Evolutionary conservation across 2,888 invertebrate genomes (phyloP).

Genomic region (Caenorhabditis sp.): DNA sequence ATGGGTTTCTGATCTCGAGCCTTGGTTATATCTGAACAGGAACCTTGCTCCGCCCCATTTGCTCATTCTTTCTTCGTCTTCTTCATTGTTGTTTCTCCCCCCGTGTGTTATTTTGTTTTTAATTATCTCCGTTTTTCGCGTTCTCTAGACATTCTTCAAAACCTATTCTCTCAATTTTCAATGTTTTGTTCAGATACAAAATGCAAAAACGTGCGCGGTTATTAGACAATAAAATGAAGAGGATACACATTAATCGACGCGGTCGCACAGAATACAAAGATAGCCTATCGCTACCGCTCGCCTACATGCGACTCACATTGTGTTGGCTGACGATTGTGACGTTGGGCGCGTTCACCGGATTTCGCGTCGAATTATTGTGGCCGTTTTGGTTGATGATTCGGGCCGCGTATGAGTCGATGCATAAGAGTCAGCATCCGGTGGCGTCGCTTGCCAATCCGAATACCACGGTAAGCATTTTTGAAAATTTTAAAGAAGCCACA

Average conservation of each 20-base stretch:
- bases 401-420: conserved; percentile 94
- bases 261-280: conserved; percentile 23
- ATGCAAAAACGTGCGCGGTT: conserved; percentile 27
- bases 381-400: conserved; percentile 95
- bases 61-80: not conserved
- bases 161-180: not conserved
- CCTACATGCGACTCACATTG: conserved; percentile 53
- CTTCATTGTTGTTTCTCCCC: not conserved
- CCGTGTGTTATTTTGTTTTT: not conserved
- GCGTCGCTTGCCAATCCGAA: conserved; percentile 41
- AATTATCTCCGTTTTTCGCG: not conserved
- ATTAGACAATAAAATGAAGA: conserved; percentile 31
- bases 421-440: conserved; percentile 83
- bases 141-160: not conserved
- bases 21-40: too few species aligned
- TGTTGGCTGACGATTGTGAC: conserved; percentile 59
- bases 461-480: conserved; percentile 37
- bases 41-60: not conserved
- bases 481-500: too few species aligned
- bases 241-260: conserved; percentile 27
- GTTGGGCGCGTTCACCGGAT: conserved; percentile 81
- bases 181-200: conserved; percentile 4
- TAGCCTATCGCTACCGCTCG: conserved; percentile 45
- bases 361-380: conserved; percentile 98
- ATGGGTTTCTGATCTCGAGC: too few species aligned